Base-by-base conservation (phyloP, 1,140 invertebrate genomes). In the Gonatopus flavifemur region DNA sequence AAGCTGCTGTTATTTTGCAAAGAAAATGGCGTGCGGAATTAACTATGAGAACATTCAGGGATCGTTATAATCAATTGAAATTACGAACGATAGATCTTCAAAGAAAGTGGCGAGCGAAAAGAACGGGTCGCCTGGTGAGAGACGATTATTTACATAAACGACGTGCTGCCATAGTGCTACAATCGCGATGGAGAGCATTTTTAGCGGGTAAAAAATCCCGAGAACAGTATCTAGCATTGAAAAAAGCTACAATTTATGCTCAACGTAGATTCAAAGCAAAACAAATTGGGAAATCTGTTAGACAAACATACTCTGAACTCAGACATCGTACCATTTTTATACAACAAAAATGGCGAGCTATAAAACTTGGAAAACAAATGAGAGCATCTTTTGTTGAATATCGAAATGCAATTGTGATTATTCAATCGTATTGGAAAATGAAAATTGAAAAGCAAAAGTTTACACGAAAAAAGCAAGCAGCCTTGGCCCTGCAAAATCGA, bases 401-500 rank as follows among this genome's bases (percentile, higher is more conserved):
- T 5, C 7, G 15, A 5, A 24, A 39, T 19, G 6, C 21, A 18
- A 15, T 15, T 8, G 21, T 9, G 4, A 58, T 64, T 37, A 10
- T 49, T 35, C 8, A 55, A 1, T 42, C 18, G 50, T 66, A 22
- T 41, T 66, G 13, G 54, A 39, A 21, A n/a, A 43, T 28, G 74
- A 80, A 60, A 64, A n/a, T 41, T 38, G 49, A 63, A 12, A 21
- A 10, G 18, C 16, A 10, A 22, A 44, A 18, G 49, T 51, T 54
- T 55, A 24, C 13, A n/a, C 18, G 0, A 12, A 18, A 39, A n/a
- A 43, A 57, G 21, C n/a, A 36, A 25, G 71, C 75, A 1, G 70
- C 70, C 3, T 54, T 62, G 16, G 76, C 67, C 45, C 78, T 83
- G 45, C 80, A 82, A 52, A 57, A 21, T 2, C 71, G 73, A 53